phyloP scores from a whole-genome alignment of 2,113 vertebrate genomes.

The Hyaena hyaena region DNA sequence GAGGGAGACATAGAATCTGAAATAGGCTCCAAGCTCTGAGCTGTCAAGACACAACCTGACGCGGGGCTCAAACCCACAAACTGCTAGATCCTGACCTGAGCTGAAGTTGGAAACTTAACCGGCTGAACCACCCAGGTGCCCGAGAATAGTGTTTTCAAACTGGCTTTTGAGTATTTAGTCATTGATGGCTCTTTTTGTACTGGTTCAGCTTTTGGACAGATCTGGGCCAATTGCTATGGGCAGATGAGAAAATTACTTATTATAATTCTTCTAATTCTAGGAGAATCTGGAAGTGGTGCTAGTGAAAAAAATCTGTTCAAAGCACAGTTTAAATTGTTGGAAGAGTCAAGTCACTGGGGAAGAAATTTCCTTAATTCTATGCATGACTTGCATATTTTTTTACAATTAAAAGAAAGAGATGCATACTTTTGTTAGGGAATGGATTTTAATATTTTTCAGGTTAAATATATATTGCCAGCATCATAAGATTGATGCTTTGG shows the following conservation, averaged over 20 bases:
- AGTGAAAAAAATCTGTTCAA: not conserved
- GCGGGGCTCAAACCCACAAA: no score
- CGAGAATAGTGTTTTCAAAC: not conserved
- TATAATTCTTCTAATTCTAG: not conserved
- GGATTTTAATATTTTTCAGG: slow-evolving; percentile 40
- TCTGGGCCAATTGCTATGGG: not conserved
- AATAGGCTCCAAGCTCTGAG: no score
- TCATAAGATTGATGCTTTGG: not conserved
- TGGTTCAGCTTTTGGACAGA: not conserved
- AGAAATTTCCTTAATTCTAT: not conserved
- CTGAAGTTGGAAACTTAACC: no score
- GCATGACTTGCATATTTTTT: not conserved
- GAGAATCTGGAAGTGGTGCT: not conserved
- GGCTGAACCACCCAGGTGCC: no score
- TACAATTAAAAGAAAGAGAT: not conserved
- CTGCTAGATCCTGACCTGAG: no score
- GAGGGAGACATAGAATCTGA: no score
- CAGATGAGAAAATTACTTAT: not conserved
- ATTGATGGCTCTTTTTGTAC: not conserved
- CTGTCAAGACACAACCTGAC: no score
- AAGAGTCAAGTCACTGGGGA: not conserved
- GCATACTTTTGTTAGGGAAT: not conserved
- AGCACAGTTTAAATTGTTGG: not conserved
- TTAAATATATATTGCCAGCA: not conserved
- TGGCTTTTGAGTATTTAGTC: not conserved